A percentile compares a stretch with the other conserved stretches of the same genome.
phyloP scores from a whole-genome alignment of 1,140 invertebrate species.

The Rhyacophila brunnea region DNA sequence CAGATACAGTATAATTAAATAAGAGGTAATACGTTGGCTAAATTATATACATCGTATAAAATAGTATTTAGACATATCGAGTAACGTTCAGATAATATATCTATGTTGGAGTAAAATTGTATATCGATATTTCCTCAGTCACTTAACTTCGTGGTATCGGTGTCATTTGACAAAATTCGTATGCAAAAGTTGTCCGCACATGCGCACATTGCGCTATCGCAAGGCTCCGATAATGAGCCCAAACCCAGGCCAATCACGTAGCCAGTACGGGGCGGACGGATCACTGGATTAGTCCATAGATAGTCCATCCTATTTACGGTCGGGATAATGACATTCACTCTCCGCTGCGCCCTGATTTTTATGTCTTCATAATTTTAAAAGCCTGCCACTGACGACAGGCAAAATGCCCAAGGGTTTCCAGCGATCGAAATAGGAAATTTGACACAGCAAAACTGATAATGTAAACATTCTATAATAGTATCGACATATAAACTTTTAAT shows the following conservation, averaged over 20 bases:
- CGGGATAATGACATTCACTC: conserved; percentile 28
- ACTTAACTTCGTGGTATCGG: too few species aligned
- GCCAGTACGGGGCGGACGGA: conserved; percentile 13
- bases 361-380: conserved; percentile 32
- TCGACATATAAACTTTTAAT: too few species aligned
- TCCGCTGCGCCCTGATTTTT: conserved; percentile 25
- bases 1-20: too few species aligned
- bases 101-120: too few species aligned
- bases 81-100: too few species aligned
- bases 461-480: too few species aligned
- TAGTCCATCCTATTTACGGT: conserved; percentile 24
- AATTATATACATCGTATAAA: too few species aligned
- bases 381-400: conserved; percentile 11
- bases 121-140: too few species aligned
- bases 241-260: conserved; percentile 22
- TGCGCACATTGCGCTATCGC: background rate
- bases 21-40: too few species aligned
- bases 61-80: too few species aligned
- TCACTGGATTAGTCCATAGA: conserved; percentile 21
- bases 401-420: background rate
- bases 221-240: conserved; percentile 8
- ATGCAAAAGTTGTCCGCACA: conserved; percentile 16
- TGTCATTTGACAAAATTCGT: conserved; percentile 7
- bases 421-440: too few species aligned
- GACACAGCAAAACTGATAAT: too few species aligned